Percentiles rank a stretch among this genome's conserved stretches.
phyloP scores from a whole-genome alignment of 2,888 invertebrate species.

The Drosophila lutescens region DNA sequence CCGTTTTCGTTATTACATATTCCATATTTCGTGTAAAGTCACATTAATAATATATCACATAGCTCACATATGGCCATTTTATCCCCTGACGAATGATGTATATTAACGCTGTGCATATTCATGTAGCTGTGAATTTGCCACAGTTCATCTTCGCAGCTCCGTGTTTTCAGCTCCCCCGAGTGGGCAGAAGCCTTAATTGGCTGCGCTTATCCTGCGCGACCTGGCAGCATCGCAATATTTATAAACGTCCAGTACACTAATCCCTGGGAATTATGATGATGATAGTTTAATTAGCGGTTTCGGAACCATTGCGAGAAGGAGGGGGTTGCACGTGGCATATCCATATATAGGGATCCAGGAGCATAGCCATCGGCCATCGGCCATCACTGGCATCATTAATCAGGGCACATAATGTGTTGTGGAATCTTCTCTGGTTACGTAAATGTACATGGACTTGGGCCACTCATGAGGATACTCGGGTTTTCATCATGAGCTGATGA shows the following conservation, averaged over 20 bases:
- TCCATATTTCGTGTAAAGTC: neutral
- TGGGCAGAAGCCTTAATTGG: constrained; percentile 4
- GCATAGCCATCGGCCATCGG: neutral
- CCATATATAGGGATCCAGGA: neutral
- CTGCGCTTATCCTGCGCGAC: constrained; percentile 9
- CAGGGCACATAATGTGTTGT: constrained; percentile 37
- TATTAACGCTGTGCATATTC: constrained; percentile 7
- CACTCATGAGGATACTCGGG: neutral
- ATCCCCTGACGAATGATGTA: constrained; percentile 11
- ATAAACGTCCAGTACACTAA: constrained; percentile 10
- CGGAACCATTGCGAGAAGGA: neutral
- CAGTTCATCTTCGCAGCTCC: neutral
- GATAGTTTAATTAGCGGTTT: constrained; percentile 35
- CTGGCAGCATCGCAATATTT: neutral
- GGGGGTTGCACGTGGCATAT: neutral
- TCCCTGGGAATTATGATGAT: constrained; percentile 24
- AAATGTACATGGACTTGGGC: constrained; percentile 25
- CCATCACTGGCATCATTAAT: constrained; percentile 61
- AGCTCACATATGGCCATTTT: constrained; percentile 4
- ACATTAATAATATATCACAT: constrained; percentile 14
- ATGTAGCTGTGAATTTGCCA: constrained; percentile 6
- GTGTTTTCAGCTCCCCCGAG: neutral
- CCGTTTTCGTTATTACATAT: too few relatives aligned
- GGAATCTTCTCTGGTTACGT: constrained; percentile 31
- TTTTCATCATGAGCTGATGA: neutral